phyloP scores from a whole-genome alignment of 2,888 invertebrate genomes.

The Synanthedon formicaeformis region DNA sequence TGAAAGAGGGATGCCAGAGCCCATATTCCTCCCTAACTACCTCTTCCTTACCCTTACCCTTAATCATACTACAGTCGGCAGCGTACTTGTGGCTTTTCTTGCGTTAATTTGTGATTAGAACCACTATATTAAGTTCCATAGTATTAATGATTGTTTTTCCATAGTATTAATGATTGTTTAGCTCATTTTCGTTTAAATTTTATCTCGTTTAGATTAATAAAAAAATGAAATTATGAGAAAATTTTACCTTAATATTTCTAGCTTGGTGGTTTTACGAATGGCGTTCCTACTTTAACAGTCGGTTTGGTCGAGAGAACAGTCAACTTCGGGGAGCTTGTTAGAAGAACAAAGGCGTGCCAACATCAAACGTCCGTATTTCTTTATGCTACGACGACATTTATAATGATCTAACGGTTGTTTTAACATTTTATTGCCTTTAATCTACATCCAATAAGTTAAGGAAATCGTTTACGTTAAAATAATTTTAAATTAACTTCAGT shows the following conservation, averaged over 20 bases:
- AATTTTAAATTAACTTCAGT: too few relatives aligned
- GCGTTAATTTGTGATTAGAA: too few relatives aligned
- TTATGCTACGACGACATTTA: constrained; percentile 40
- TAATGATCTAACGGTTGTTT: constrained; percentile 35
- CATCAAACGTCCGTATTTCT: constrained; percentile 47
- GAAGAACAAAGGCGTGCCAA: constrained; percentile 43
- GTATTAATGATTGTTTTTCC: too few relatives aligned
- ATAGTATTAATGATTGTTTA: too few relatives aligned
- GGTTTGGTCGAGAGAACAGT: constrained; percentile 2
- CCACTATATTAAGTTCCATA: too few relatives aligned
- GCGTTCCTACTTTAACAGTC: background rate
- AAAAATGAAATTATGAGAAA: background rate
- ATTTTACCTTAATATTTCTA: constrained; percentile 4
- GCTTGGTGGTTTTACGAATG: constrained; percentile 2
- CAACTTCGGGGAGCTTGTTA: constrained; percentile 32
- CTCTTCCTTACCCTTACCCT: too few relatives aligned
- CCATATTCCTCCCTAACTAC: too few relatives aligned
- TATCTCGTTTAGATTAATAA: background rate
- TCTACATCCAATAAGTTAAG: constrained; percentile 10
- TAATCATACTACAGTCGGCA: too few relatives aligned
- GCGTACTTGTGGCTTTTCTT: too few relatives aligned
- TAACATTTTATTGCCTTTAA: constrained; percentile 32
- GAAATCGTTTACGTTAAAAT: too few relatives aligned
- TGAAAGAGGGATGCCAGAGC: too few relatives aligned
- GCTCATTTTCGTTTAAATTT: too few relatives aligned